Percentiles rank a stretch among this genome's conserved stretches.
Evolutionary conservation across 2,797 vertebrate genomes (phyloP).

Genomic region (Synaphobranchus kaupii): DNA sequence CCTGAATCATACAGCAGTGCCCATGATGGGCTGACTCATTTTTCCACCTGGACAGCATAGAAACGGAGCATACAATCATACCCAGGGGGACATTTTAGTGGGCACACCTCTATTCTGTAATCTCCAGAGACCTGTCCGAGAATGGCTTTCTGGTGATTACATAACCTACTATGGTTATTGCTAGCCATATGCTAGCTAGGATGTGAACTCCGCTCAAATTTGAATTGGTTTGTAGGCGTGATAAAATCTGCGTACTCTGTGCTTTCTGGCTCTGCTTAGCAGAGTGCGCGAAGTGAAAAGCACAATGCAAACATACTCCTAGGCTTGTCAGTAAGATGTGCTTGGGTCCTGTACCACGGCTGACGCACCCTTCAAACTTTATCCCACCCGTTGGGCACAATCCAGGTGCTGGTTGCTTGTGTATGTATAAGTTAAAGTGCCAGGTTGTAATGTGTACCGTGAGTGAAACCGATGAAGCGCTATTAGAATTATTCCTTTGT

Average conservation of each 20-base stretch:
- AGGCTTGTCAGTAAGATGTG: no score
- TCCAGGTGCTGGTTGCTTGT: neutral
- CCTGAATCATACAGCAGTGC: neutral
- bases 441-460: no score
- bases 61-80: neutral
- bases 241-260: neutral
- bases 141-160: neutral
- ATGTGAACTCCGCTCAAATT: neutral
- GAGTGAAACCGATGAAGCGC: neutral
- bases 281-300: no score
- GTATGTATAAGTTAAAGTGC: neutral
- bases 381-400: neutral
- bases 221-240: neutral
- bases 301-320: no score
- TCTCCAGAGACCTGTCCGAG: neutral
- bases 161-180: neutral
- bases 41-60: neutral
- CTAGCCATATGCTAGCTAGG: neutral
- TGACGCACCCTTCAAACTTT: neutral
- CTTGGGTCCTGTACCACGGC: neutral
- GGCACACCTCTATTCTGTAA: neutral
- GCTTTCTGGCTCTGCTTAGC: no score
- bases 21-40: neutral
- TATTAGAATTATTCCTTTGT: neutral
- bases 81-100: neutral